Percentiles rank a stretch among this genome's conserved stretches.
Conservation (phyloP, 2,888 invertebrate genomes). For the Nasonovia ribisnigri region DNA sequence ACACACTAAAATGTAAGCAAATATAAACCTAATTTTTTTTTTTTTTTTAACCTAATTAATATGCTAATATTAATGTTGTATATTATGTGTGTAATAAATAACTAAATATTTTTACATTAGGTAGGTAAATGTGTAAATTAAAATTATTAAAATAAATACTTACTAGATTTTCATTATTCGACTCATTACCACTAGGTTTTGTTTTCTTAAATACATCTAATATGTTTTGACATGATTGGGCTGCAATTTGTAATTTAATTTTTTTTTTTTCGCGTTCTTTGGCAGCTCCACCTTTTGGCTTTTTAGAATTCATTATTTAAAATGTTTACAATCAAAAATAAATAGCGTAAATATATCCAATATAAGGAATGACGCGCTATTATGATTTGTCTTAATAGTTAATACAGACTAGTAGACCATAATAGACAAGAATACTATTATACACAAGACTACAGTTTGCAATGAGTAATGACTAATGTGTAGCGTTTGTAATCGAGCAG, state of each 20-base stretch:
- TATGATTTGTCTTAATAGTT: no score
- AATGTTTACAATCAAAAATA: not conserved
- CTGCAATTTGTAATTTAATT: no score
- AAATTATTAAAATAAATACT: conserved; percentile 8
- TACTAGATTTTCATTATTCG: no score
- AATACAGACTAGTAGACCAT: no score
- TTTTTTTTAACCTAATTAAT: no score
- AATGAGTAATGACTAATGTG: no score
- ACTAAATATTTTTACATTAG: not conserved
- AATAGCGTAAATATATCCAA: not conserved
- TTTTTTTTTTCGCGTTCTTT: conserved; percentile 1
- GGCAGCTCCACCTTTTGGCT: conserved; percentile 10
- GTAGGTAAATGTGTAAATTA: conserved; percentile 11
- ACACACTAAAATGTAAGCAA: no score
- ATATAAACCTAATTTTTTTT: not conserved
- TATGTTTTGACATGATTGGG: no score
- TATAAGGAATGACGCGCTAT: not conserved
- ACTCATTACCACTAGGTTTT: no score
- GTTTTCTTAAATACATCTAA: no score
- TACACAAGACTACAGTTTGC: not conserved
- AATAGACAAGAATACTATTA: no score
- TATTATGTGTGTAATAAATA: conserved; percentile 17
- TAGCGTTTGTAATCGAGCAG: no score
- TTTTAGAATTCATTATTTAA: not conserved
- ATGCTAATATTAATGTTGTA: not conserved